Conservation (phyloP, 23 tunicate genomes). For the Oikopleura albicans region DNA sequence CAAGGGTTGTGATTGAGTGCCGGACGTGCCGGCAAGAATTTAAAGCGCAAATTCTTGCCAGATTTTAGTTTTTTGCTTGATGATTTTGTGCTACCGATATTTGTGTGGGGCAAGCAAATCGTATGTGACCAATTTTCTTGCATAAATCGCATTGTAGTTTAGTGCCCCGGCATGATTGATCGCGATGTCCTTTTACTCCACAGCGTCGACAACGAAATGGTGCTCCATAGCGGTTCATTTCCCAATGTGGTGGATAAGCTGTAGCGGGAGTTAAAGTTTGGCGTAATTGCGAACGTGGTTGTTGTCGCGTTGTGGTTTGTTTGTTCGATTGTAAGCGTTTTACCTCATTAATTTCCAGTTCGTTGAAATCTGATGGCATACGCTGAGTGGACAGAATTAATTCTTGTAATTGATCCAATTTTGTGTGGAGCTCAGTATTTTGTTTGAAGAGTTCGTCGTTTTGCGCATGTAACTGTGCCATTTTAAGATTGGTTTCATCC, state of each 20-base stretch:
- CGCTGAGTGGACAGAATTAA: background rate
- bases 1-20: too few species aligned
- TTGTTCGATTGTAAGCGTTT: background rate
- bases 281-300: background rate
- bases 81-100: too few species aligned
- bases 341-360: background rate
- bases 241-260: background rate
- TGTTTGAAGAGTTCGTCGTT: background rate
- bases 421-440: background rate
- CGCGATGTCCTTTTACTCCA: background rate
- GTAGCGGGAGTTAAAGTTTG: background rate
- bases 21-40: background rate
- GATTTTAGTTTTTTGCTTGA: background rate
- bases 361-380: too few species aligned
- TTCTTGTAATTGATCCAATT: background rate
- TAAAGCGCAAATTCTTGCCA: background rate
- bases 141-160: background rate
- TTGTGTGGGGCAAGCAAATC: background rate
- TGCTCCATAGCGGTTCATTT: background rate
- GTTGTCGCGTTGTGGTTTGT: background rate
- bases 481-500: background rate
- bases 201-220: background rate
- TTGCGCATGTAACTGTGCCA: background rate
- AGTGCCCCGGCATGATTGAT: background rate
- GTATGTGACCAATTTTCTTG: background rate